phyloP scores from a whole-genome alignment of 2,113 vertebrate genomes.

The Chloebia gouldiae region DNA sequence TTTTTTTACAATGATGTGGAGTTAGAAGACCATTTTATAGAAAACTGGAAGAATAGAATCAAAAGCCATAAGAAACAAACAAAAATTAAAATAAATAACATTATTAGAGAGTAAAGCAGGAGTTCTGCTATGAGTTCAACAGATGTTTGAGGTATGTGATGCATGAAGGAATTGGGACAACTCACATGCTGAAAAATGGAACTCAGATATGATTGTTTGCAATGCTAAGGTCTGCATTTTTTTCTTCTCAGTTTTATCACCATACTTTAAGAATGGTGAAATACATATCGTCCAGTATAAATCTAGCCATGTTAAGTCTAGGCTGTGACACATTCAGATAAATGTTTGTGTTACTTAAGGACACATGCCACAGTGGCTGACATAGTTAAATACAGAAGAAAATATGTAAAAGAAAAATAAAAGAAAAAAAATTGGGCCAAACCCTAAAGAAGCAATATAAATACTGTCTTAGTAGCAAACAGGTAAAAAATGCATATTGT shows the following conservation, averaged over 20 bases:
- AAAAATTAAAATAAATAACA: neutral
- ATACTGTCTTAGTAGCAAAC: neutral
- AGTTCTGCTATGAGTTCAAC: neutral
- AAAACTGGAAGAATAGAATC: neutral
- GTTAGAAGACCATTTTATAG: neutral
- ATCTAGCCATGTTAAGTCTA: neutral
- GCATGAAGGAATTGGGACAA: neutral
- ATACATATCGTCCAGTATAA: neutral
- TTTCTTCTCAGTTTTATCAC: neutral
- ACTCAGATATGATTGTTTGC: neutral
- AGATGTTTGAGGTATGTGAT: neutral
- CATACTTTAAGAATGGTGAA: neutral
- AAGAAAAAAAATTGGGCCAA: neutral
- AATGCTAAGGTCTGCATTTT: neutral
- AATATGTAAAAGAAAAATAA: neutral
- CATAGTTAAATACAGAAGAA: neutral
- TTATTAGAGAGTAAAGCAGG: neutral
- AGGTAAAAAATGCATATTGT: neutral
- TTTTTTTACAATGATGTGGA: neutral
- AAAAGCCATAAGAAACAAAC: neutral
- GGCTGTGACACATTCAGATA: neutral
- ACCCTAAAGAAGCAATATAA: neutral
- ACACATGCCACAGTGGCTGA: neutral
- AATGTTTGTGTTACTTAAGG: neutral
- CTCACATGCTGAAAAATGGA: neutral